Evolutionary conservation across 2,797 vertebrate species (phyloP), one percentile per base, ranked within the genome.

Genomic region (Gymnothorax javanicus): DNA sequence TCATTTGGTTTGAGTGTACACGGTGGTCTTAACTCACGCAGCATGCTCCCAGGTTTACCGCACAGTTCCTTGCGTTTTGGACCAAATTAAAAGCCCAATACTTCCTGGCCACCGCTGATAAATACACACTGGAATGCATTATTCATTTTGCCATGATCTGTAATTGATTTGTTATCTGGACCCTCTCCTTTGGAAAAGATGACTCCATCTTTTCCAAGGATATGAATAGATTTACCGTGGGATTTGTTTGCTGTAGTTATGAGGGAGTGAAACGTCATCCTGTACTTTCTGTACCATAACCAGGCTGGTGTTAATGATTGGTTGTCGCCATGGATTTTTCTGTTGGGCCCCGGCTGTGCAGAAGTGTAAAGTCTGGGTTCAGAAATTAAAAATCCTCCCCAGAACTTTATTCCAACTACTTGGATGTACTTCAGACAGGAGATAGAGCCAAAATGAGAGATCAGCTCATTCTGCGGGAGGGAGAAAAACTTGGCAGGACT

Each of bases 111-210:
- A 15, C 77, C 17, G 20, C 7, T 56, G 77, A 79, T n/a, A 43
- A 50, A 79, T 54, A 15, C 56, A 50, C 9, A 52, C 52, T 7
- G 77, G 77, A 56, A 12, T 9, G 52, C 17, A 81, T 77, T 81
- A 56, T 43, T 20, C 23, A 9, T 50, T 81, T 54, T 50, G 71
- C 27, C 4, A 77, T 43, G 33, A 5, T 7, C 77, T 56, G 50
- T 81, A 56, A 77, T 52, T 81, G 77, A 81, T 81, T 81, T 56
- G 20, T 81, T 81, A 81, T 81, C 52, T 7, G 7, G 20, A 23
- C 77, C 23, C 3, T 81, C 17, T 69, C n/a, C 77, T 56, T 81
- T 81, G 50, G 52, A 56, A 81, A 81, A 81, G 7, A 56, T 54
- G 77, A 56, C 77, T n/a, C 50, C 77, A 81, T 52, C 33, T 43